Conservation (phyloP, 2,888 invertebrate genomes). For the Brenthis daphne region DNA sequence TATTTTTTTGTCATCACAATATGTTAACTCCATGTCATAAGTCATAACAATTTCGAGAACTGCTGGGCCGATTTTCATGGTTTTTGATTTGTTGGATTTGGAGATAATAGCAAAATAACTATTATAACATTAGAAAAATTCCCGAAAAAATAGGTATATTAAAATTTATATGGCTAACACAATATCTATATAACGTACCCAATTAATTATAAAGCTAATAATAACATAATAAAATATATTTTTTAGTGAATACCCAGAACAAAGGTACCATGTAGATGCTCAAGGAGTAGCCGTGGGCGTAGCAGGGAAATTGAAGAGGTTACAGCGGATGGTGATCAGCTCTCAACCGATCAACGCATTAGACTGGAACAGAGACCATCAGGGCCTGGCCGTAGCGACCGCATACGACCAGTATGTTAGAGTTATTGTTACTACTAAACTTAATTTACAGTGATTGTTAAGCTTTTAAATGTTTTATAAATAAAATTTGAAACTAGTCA, state of each 20-base stretch:
- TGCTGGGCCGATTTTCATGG: too few relatives aligned
- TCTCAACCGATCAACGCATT: slow-evolving; percentile 94
- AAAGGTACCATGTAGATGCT: slow-evolving; percentile 85
- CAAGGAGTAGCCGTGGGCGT: slow-evolving; percentile 89
- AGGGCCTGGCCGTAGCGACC: slow-evolving; percentile 93
- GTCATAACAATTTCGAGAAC: too few relatives aligned
- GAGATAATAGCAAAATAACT: too few relatives aligned
- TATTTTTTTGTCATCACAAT: too few relatives aligned
- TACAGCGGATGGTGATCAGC: slow-evolving; percentile 91
- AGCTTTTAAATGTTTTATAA: background rate
- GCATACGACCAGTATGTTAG: slow-evolving; percentile 95
- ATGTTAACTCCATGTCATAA: too few relatives aligned
- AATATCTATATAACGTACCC: too few relatives aligned
- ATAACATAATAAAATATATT: background rate
- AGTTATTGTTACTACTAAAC: slow-evolving; percentile 93
- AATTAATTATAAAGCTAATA: background rate
- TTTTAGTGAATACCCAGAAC: slow-evolving; percentile 87
- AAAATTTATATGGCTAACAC: too few relatives aligned
- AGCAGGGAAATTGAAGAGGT: slow-evolving; percentile 86
- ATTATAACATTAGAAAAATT: too few relatives aligned
- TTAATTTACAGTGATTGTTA: slow-evolving; percentile 84
- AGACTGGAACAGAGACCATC: slow-evolving; percentile 95
- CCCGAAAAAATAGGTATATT: too few relatives aligned
- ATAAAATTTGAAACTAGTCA: background rate
- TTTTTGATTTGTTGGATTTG: too few relatives aligned